These are phyloP conservation scores for Clivina fossor DNA, from an alignment of 2,888 invertebrate genomes.

Conservation along the genomic window DNA sequence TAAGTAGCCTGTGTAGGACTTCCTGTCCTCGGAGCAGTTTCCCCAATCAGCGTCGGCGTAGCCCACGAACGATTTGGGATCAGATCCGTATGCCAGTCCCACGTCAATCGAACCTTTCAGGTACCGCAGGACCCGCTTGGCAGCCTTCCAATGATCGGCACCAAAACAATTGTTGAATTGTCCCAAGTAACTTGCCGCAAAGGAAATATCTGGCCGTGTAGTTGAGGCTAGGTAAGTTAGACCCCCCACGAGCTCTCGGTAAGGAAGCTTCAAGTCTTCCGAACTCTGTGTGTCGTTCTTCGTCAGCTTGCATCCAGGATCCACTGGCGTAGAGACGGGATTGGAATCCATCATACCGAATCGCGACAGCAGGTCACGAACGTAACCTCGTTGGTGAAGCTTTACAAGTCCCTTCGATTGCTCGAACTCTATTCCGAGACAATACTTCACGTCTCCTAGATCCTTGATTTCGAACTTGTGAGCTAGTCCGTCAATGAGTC, in stretches of 20 bases:
- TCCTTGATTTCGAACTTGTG: constrained; percentile 40
- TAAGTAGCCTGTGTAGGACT: constrained; percentile 2
- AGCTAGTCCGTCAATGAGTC: constrained; percentile 30
- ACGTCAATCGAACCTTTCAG: constrained; percentile 1
- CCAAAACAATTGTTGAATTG: constrained; percentile 9
- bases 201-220: constrained; percentile 3
- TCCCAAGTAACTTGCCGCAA: constrained; percentile 8
- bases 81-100: too few species aligned
- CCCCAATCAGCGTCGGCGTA: constrained; percentile 10
- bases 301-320: constrained; percentile 31
- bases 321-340: constrained; percentile 40
- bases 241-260: constrained; percentile 36
- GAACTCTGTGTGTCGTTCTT: background rate
- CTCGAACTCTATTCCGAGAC: constrained; percentile 41
- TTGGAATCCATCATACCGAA: constrained; percentile 44
- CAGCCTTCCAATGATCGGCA: constrained; percentile 1
- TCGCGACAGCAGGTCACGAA: too few species aligned
- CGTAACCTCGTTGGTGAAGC: constrained; percentile 35
- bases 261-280: constrained; percentile 28
- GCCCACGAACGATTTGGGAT: background rate
- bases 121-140: constrained; percentile 2
- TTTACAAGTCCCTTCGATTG: constrained; percentile 25
- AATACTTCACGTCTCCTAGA: constrained; percentile 37
- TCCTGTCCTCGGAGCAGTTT: constrained; percentile 8
- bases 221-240: constrained; percentile 25